phyloP scores from a whole-genome alignment of 2,113 vertebrate genomes.

The Dasyprocta punctata region DNA sequence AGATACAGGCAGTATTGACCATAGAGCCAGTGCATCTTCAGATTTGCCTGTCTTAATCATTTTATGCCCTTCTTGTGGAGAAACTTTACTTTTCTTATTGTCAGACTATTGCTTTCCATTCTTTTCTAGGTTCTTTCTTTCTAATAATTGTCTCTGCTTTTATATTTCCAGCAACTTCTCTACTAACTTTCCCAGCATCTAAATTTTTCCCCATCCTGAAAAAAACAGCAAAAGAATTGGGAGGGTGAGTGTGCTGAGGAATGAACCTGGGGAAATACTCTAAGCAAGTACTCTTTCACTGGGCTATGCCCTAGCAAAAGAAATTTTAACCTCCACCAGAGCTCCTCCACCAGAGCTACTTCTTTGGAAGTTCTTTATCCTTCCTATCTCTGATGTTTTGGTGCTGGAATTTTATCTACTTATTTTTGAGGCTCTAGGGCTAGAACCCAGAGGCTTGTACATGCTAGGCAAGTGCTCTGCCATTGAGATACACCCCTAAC shows the following conservation, averaged over 20 bases:
- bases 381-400: slow-evolving; percentile 33
- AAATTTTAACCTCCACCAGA: background rate
- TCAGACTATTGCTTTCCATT: background rate
- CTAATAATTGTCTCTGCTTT: background rate
- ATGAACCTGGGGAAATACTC: background rate
- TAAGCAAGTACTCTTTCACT: background rate
- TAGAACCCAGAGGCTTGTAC: background rate
- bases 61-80: background rate
- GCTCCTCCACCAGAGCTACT: background rate
- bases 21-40: background rate
- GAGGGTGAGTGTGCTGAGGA: background rate
- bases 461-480: background rate
- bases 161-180: background rate
- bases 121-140: slow-evolving; percentile 2
- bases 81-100: slow-evolving; percentile 33
- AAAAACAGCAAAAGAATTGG: background rate
- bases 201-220: background rate
- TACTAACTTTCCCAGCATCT: background rate
- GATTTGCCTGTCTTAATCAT: background rate
- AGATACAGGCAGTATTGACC: background rate
- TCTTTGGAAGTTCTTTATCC: background rate
- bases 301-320: background rate
- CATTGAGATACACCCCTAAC: no score
- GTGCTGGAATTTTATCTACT: background rate
- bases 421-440: background rate